Evolutionary conservation across 1,140 invertebrate species (phyloP).

Genomic region (Cryptotermes secundus): DNA sequence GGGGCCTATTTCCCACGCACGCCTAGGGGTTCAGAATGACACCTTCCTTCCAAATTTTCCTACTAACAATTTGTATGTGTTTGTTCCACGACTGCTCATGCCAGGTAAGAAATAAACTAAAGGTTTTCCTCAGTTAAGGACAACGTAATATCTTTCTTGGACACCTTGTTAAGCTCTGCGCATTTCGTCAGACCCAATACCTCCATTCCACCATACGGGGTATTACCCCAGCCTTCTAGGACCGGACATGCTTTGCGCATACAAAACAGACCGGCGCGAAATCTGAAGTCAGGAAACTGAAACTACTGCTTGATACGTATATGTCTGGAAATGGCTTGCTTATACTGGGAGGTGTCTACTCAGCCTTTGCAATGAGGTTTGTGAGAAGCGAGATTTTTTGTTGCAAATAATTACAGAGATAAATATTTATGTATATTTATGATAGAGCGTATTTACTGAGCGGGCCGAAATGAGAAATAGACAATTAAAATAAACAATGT

Average conservation of each 20-base stretch:
- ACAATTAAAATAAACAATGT: too few relatives aligned
- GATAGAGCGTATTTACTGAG: too few relatives aligned
- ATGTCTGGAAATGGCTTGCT: neutral
- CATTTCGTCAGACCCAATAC: neutral
- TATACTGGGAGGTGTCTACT: neutral
- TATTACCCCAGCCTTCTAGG: neutral
- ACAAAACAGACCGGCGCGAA: neutral
- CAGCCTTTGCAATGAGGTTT: neutral
- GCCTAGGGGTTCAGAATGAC: too few relatives aligned
- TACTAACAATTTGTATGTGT: too few relatives aligned
- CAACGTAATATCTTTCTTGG: neutral
- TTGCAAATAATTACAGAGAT: neutral
- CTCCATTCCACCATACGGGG: neutral
- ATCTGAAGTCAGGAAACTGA: neutral
- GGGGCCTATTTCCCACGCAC: too few relatives aligned
- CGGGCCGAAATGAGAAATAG: too few relatives aligned
- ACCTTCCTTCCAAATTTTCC: too few relatives aligned
- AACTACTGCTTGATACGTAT: neutral
- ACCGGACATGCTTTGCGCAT: neutral
- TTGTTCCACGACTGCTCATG: too few relatives aligned
- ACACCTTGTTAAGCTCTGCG: neutral
- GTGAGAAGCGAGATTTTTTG: neutral
- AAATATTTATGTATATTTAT: neutral
- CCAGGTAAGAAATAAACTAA: too few relatives aligned
- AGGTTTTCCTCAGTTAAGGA: too few relatives aligned